Conservation (phyloP, 30 jellyfish, hydroid and myxozoan genomes). For the Mastigias papua region DNA sequence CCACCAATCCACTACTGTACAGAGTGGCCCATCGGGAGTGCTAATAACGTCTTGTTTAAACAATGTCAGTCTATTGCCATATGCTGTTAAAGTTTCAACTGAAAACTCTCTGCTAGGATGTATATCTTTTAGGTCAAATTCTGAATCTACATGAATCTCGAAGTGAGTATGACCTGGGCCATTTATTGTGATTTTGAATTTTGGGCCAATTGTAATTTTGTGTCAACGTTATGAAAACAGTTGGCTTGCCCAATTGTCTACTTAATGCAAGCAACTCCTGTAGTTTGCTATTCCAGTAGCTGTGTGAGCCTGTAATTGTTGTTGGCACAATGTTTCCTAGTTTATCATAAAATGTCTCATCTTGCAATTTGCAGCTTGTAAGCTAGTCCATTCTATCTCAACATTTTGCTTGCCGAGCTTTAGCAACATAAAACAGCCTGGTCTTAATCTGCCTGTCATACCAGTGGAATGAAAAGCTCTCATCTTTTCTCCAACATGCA, state of each 20-base stretch:
- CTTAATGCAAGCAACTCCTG: neutral
- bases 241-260: neutral
- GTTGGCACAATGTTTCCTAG: neutral
- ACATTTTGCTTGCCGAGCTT: neutral
- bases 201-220: slow-evolving; percentile 30
- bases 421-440: neutral
- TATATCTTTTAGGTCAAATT: neutral
- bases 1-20: slow-evolving; percentile 20
- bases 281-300: slow-evolving; percentile 6
- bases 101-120: neutral
- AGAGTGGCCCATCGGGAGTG: slow-evolving; percentile 14
- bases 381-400: neutral
- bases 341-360: neutral
- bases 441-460: too few species aligned
- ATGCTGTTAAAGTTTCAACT: neutral
- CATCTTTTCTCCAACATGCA: slow-evolving; percentile 28
- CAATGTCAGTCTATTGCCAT: neutral
- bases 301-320: neutral
- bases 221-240: slow-evolving; percentile 8
- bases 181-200: slow-evolving; percentile 13
- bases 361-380: neutral
- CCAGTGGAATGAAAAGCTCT: neutral
- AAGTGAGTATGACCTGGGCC: slow-evolving; percentile 6
- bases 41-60: neutral
- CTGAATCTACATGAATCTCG: neutral